Evolutionary conservation across 37 sponge, comb jelly and placozoan species (phyloP), one percentile per base, ranked within the genome.

Genomic region (Ianthella basta): DNA sequence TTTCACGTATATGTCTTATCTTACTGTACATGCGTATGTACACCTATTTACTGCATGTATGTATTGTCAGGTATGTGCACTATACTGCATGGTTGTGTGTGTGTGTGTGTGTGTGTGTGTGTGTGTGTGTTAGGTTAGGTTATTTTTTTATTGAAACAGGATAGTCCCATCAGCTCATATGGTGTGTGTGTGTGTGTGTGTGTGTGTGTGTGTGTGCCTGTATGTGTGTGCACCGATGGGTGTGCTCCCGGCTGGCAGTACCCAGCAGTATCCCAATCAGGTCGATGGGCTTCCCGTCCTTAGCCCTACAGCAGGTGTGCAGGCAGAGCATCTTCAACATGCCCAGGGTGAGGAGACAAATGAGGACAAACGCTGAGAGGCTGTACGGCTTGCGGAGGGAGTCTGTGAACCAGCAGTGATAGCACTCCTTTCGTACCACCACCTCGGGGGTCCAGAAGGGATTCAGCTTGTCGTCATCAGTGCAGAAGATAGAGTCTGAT

Each of bases 341-440:
- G 29, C 94, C 91, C 64, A 94, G 80, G 32, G 55, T 19, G 63
- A 94, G 83, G 27, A 94, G 80, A 35, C 85, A 24, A 30, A 85
- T 33, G 20, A 90, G 60, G 0, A 80, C 65, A 14, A 85, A 40
- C 30, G 85, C 88, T 24, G 88, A 55, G 19, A 55, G 59, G 27
- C 60, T 87, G 82, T 59, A 35, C 0, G 94, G 94, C 60, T 87
- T 72, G 56, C 83, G 85, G 80, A 94, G 75, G 59, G 91, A 68
- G 53, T 86, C 85, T 13, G 88, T 90, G 60, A 94, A 73, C 94
- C 94, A 94, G 66, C 94, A 94, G 74, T 90, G 80, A 80, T 84
- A 80, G 73, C 94, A 94, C 20, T 86, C 70, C 30, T 84, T 27
- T 1, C 77, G 35, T 5, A 85, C 40, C 6, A 93, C 69, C 19